Base-by-base conservation (phyloP, 2,888 invertebrate genomes). In the Pandemis heparana region DNA sequence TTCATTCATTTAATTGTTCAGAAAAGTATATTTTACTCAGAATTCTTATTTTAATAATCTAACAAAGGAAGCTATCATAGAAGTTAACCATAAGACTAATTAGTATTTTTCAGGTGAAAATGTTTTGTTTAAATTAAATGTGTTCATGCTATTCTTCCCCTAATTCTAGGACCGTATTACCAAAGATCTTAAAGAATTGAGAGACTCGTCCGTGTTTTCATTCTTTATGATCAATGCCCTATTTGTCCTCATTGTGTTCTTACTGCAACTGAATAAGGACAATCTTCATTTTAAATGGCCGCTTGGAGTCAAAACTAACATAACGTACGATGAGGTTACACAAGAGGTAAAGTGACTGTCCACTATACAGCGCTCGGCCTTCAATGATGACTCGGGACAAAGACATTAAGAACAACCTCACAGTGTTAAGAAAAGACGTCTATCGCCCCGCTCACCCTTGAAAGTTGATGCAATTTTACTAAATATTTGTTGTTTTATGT, bases 141-240 rank as follows among this genome's bases (percentile, higher is more conserved):
- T 61, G 77, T 81, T 83, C 77, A 84, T 84, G 76, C 79, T 82
- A 77, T 82, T 84, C 83, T 89, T 89, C 85, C 88, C 88, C 86
- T 81, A 91, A 92, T 96, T 96, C 95, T 97, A 98, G 98, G 97
- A 97, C 87, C 97, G 98, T 95, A 98, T 98, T 91, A 97, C 98
- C 84, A 95, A 94, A 91, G 98, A 98, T 93, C 96, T 99, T 89
- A 97, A 98, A 96, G 99, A 98, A 90, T 96, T 99, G 85, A 96
- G 99, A 89, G 98, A 99, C 95, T 97, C 98, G 85, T 98, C 98
- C 80, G 98, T 98, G 78, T 99, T 99, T 95, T 98, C 97, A 83
- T 99, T 99, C 96, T 98, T 99, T 96, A 99, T 99, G 99, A 94
- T 98, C 93, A 99, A 99, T 95, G 98, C 99, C 82, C 96, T 99